Conservation (phyloP, 2,888 invertebrate genomes). For the Drosophila paranaensis region DNA sequence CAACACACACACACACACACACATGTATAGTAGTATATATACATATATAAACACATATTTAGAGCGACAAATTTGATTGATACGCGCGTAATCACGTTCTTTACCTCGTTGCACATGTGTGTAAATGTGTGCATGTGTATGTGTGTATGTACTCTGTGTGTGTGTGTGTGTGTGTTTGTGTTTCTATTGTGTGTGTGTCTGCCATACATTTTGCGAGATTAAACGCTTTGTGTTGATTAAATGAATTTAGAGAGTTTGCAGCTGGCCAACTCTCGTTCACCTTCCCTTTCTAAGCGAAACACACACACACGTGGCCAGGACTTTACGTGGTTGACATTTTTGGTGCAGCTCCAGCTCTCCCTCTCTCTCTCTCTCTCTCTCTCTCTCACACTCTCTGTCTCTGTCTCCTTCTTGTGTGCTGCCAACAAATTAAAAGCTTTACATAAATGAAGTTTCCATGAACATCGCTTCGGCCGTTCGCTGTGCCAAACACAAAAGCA, state of each 20-base stretch:
- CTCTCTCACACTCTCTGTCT: neutral
- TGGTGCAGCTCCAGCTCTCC: conserved; percentile 9
- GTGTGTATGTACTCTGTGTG: neutral
- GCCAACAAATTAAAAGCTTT: conserved; percentile 61
- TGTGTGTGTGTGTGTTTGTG: conserved; percentile 26
- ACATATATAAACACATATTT: conserved; percentile 7
- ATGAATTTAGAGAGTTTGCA: conserved; percentile 65
- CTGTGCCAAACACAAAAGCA: conserved; percentile 11
- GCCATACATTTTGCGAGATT: conserved; percentile 62
- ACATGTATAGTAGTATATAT: neutral
- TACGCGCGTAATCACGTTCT: conserved; percentile 33
- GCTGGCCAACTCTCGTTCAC: conserved; percentile 35
- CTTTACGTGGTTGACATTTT: conserved; percentile 55
- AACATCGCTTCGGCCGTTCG: conserved; percentile 17
- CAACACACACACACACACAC: conserved; percentile 6
- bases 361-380: neutral
- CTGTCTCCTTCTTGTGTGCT: conserved; percentile 11
- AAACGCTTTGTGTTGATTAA: conserved; percentile 76
- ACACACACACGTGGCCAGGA: conserved; percentile 8
- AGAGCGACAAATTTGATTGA: conserved; percentile 46
- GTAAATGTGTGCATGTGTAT: conserved; percentile 5
- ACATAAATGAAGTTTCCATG: conserved; percentile 54
- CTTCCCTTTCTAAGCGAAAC: conserved; percentile 4
- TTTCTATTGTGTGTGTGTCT: conserved; percentile 25
- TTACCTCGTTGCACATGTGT: conserved; percentile 8